Evolutionary conservation across 2,888 invertebrate species (phyloP).

Genomic region (Imbricaverruca yamaguchii): DNA sequence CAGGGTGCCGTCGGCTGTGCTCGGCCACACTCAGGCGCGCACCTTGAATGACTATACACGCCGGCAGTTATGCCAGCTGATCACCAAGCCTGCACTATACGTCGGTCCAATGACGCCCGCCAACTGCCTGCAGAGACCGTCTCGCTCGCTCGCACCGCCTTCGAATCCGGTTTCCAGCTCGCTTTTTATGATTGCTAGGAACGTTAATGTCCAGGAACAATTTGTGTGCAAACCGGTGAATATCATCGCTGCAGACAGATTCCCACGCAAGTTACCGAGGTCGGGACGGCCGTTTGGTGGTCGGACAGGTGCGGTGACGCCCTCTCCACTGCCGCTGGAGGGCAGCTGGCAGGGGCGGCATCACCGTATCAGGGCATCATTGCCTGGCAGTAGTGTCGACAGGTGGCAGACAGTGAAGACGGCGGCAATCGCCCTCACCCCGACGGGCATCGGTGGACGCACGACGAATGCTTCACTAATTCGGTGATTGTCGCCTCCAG

Average conservation of each 20-base stretch:
- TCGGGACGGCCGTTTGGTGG: not conserved
- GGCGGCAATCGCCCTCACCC: too few relatives aligned
- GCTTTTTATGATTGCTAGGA: not conserved
- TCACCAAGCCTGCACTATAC: not conserved
- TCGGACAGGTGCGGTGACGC: too few relatives aligned
- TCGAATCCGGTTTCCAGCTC: not conserved
- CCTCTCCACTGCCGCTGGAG: too few relatives aligned
- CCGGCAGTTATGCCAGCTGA: not conserved
- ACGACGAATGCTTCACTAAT: too few relatives aligned
- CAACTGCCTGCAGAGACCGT: not conserved
- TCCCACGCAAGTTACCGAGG: not conserved
- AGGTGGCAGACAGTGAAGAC: too few relatives aligned
- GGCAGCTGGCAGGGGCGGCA: too few relatives aligned
- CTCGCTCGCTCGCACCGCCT: not conserved
- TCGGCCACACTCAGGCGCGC: too few relatives aligned
- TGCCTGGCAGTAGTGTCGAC: too few relatives aligned
- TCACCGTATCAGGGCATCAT: too few relatives aligned
- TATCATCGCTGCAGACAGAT: not conserved
- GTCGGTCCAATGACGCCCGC: not conserved
- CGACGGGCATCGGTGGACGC: too few relatives aligned
- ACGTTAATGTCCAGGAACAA: constrained; percentile 8
- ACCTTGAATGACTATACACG: not conserved
- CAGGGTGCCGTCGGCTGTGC: too few relatives aligned
- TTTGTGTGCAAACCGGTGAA: constrained; percentile 8
- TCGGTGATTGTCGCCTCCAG: too few relatives aligned